Conservation (phyloP, 2,888 invertebrate genomes). For the Rambutsinella grinnellia region DNA sequence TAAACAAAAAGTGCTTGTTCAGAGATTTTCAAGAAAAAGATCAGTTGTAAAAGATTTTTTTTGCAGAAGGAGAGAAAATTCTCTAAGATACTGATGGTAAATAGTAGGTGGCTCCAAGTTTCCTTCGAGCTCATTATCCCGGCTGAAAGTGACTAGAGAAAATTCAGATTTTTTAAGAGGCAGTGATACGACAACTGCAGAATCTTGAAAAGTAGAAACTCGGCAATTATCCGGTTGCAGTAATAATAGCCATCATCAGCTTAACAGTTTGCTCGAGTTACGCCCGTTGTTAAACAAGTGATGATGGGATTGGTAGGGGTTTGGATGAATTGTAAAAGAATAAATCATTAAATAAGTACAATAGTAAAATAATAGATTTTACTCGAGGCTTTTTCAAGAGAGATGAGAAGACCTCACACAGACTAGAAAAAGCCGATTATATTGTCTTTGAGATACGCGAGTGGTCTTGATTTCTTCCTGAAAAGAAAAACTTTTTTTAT, state of each 20-base stretch:
- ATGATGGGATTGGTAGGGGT: conserved; percentile 22
- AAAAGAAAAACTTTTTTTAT: conserved; percentile 15
- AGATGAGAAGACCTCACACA: conserved; percentile 44
- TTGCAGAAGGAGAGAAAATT: not conserved
- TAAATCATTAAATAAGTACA: conserved; percentile 55
- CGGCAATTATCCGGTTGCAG: conserved; percentile 39
- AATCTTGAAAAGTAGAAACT: conserved; percentile 2
- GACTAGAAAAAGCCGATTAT: conserved; percentile 1
- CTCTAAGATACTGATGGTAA: not conserved
- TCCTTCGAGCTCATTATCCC: conserved; percentile 28
- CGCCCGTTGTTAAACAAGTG: not conserved
- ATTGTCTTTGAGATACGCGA: not conserved
- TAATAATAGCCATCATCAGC: conserved; percentile 14
- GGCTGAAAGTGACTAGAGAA: not conserved
- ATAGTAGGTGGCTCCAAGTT: not conserved
- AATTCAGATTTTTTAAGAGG: conserved; percentile 20
- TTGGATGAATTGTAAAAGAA: conserved; percentile 43
- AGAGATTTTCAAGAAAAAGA: not conserved
- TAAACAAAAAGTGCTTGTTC: conserved; percentile 15
- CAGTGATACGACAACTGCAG: conserved; percentile 47
- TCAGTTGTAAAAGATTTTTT: not conserved
- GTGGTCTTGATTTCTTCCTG: not conserved
- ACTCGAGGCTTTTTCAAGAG: not conserved
- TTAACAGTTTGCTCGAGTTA: not conserved
- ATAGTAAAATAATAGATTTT: conserved; percentile 29